These are phyloP conservation scores for Eupristina koningsbergeri DNA, from an alignment of 1,140 invertebrate genomes.

Conservation along the genomic window DNA sequence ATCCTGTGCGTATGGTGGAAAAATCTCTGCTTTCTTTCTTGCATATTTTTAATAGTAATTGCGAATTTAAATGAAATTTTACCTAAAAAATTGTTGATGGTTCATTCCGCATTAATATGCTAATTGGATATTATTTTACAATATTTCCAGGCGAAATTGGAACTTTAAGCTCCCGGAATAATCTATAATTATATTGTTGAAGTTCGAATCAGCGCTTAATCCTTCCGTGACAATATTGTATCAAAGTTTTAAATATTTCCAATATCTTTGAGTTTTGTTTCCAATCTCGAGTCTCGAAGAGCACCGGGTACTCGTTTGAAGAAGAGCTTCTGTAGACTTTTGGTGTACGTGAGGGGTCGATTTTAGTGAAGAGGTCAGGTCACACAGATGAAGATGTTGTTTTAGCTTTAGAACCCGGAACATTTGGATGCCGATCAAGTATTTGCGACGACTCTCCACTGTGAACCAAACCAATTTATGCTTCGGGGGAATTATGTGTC, in stretches of 20 bases:
- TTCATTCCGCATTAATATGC: too few relatives aligned
- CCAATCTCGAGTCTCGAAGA: background rate
- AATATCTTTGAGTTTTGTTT: background rate
- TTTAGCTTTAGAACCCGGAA: constrained; percentile 27
- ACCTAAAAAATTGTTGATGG: too few relatives aligned
- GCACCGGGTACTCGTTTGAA: background rate
- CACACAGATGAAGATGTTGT: constrained; percentile 12
- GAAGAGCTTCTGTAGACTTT: constrained; percentile 6
- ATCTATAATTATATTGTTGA: too few relatives aligned
- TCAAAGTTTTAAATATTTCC: background rate
- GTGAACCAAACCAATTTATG: constrained; percentile 12
- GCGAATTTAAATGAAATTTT: too few relatives aligned
- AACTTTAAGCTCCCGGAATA: too few relatives aligned
- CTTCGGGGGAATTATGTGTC: constrained; percentile 4
- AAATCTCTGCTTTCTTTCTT: too few relatives aligned
- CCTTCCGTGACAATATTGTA: too few relatives aligned
- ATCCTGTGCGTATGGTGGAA: too few relatives aligned
- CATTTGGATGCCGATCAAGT: constrained; percentile 20
- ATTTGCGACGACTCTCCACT: background rate
- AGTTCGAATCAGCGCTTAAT: too few relatives aligned
- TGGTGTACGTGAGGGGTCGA: background rate
- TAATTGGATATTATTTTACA: too few relatives aligned
- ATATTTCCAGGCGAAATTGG: too few relatives aligned
- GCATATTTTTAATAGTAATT: too few relatives aligned
- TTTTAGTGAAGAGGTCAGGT: background rate